phyloP scores from a whole-genome alignment of 64 coral and sea anemone genomes.

The Montipora sp. region DNA sequence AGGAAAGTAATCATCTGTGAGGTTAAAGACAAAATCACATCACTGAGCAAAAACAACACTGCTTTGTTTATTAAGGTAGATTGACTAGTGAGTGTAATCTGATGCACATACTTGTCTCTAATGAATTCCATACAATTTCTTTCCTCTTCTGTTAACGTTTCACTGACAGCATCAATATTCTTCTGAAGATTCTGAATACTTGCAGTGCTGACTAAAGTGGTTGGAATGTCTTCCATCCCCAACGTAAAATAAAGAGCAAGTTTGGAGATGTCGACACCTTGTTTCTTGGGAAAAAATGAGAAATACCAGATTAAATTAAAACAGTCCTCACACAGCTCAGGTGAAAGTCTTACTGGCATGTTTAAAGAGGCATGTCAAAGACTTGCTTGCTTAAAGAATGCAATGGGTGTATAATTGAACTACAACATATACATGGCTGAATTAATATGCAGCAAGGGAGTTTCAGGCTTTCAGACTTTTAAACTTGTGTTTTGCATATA shows the following conservation, averaged over 20 bases:
- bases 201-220: slow-evolving; percentile 97
- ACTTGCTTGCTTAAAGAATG: too few species aligned
- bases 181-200: slow-evolving; percentile 86
- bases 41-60: not conserved
- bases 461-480: too few species aligned
- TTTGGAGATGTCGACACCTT: slow-evolving; percentile 93
- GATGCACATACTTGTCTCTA: slow-evolving; percentile 74
- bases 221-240: slow-evolving; percentile 76
- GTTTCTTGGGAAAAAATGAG: slow-evolving; percentile 39
- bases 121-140: slow-evolving; percentile 67
- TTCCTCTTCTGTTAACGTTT: slow-evolving; percentile 71
- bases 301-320: not conserved
- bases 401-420: too few species aligned
- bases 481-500: too few species aligned
- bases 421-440: too few species aligned
- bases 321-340: not conserved
- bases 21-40: not conserved
- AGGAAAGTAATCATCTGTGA: slow-evolving; percentile 2
- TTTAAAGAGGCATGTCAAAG: too few species aligned
- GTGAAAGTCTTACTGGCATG: too few species aligned
- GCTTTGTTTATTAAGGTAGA: not conserved
- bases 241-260: slow-evolving; percentile 93
- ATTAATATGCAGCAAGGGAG: too few species aligned
- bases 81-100: not conserved
- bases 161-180: slow-evolving; percentile 78